Percentiles rank a stretch among this genome's conserved stretches.
Evolutionary conservation across 1,140 invertebrate species (phyloP).

Genomic region (Calycopis cecrops): DNA sequence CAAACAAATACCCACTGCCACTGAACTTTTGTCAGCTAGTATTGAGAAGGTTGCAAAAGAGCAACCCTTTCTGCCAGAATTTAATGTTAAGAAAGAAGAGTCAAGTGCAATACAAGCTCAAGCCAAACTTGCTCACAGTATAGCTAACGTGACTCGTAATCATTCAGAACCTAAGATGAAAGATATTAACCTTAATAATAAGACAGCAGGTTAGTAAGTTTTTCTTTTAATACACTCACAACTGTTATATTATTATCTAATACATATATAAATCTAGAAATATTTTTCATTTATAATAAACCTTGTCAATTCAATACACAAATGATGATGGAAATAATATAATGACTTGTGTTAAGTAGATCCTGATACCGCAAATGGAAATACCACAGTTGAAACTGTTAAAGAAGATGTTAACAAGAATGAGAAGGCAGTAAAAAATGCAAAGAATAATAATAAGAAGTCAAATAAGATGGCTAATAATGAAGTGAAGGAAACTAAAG

Average conservation of each 20-base stretch:
- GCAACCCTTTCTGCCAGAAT: constrained; percentile 24
- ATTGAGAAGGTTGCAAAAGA: constrained; percentile 62
- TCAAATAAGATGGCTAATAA: constrained; percentile 45
- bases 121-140: constrained; percentile 56
- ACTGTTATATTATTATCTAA: too few relatives aligned
- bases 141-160: constrained; percentile 49
- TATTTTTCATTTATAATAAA: too few relatives aligned
- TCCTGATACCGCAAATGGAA: constrained; percentile 60
- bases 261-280: too few relatives aligned
- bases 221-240: constrained; percentile 9
- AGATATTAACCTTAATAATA: constrained; percentile 66
- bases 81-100: constrained; percentile 29
- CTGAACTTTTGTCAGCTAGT: constrained; percentile 53
- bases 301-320: too few relatives aligned
- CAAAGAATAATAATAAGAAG: constrained; percentile 56
- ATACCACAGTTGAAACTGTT: constrained; percentile 43
- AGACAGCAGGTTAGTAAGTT: constrained; percentile 46
- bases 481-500: constrained; percentile 41
- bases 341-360: constrained; percentile 29
- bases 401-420: constrained; percentile 63
- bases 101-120: constrained; percentile 58
- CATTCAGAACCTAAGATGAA: constrained; percentile 62
- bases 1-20: constrained; percentile 38
- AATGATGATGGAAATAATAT: too few relatives aligned
- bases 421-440: constrained; percentile 57